phyloP scores from a whole-genome alignment of 2,888 invertebrate genomes.

The Leucania comma region DNA sequence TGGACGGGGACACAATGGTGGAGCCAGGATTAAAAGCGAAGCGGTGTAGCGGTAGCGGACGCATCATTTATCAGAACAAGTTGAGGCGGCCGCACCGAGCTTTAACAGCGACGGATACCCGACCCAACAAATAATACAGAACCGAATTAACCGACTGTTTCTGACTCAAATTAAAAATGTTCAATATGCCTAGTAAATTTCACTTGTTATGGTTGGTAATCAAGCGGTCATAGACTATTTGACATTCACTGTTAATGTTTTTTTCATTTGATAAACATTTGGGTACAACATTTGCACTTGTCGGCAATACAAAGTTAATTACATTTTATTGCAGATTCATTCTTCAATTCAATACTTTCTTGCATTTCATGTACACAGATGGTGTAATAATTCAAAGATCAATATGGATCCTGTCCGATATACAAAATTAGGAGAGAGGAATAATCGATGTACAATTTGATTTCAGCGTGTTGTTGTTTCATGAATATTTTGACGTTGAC shows the following conservation, averaged over 20 bases:
- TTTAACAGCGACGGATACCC: conserved; percentile 76
- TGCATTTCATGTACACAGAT: too few relatives aligned
- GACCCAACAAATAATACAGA: conserved; percentile 70
- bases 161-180: conserved; percentile 55
- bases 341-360: conserved; percentile 51
- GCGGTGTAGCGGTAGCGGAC: conserved; percentile 86
- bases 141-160: conserved; percentile 51
- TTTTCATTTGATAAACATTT: conserved; percentile 52
- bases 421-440: too few relatives aligned
- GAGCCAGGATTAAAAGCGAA: conserved; percentile 89
- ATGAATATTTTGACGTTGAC: conserved; percentile 52
- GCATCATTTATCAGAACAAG: conserved; percentile 89
- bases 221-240: conserved; percentile 60
- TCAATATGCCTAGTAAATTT: conserved; percentile 56
- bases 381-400: too few relatives aligned
- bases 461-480: conserved; percentile 58
- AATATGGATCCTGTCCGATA: too few relatives aligned
- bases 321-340: conserved; percentile 53
- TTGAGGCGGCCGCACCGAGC: conserved; percentile 68
- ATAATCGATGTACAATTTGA: conserved; percentile 55
- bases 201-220: conserved; percentile 47
- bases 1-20: conserved; percentile 86
- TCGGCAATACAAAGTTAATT: conserved; percentile 42
- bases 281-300: conserved; percentile 41
- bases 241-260: conserved; percentile 54